phyloP scores from a whole-genome alignment of 2,888 invertebrate genomes.

The Abrostola triplasia region DNA sequence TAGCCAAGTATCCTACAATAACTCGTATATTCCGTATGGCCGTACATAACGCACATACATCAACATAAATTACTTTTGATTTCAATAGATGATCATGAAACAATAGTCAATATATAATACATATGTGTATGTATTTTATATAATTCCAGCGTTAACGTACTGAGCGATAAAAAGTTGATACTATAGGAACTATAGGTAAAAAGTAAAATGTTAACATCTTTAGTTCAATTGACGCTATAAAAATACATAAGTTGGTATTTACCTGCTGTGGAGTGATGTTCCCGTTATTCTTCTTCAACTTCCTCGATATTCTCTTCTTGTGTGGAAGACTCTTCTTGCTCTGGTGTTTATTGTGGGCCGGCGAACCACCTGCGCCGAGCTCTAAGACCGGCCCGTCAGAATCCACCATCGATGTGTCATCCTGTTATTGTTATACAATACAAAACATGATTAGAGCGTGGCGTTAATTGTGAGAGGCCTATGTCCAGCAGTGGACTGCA shows the following conservation, averaged over 20 bases:
- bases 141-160: no score
- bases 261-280: constrained; percentile 80
- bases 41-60: no score
- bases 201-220: no score
- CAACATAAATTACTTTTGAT: no score
- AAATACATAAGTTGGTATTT: not conserved
- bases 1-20: no score
- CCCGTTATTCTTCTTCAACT: constrained; percentile 85
- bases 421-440: constrained; percentile 49
- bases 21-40: no score
- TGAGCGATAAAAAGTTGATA: no score
- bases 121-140: no score
- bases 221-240: not conserved
- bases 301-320: constrained; percentile 94
- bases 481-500: not conserved
- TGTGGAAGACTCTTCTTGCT: constrained; percentile 93
- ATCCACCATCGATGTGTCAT: constrained; percentile 66
- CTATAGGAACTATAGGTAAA: no score
- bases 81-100: no score
- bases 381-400: constrained; percentile 71
- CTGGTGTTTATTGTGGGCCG: constrained; percentile 71
- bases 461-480: not conserved
- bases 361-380: constrained; percentile 65
- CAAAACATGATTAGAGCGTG: not conserved
- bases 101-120: no score